A percentile compares a stretch with the other conserved stretches of the same genome.
Evolutionary conservation across 2,113 vertebrate genomes (phyloP).

Genomic region (Stigmatopora nigra): DNA sequence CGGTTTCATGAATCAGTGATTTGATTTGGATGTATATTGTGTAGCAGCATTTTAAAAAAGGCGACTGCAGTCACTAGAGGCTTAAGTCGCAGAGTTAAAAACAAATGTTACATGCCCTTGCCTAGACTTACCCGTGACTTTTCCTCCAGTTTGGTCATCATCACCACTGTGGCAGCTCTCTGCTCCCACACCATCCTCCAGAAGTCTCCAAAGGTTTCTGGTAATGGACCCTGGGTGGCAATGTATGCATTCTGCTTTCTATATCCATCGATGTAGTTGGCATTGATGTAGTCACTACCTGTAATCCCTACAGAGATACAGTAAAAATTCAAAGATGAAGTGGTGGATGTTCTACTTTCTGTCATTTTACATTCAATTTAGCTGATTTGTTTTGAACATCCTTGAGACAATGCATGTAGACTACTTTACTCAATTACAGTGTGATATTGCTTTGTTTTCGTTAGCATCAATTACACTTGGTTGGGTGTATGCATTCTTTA

Average conservation of each 20-base stretch:
- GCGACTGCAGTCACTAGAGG: not conserved
- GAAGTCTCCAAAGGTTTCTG: conserved; percentile 95
- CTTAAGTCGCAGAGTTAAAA: conserved; percentile 3
- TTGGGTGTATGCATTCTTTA: not conserved
- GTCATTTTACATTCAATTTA: not conserved
- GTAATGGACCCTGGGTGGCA: conserved; percentile 90
- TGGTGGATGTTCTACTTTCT: not conserved
- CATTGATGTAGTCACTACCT: conserved; percentile 95
- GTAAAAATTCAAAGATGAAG: not conserved
- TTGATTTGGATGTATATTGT: conserved; percentile 20
- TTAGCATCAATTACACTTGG: not conserved
- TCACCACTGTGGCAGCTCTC: conserved; percentile 90
- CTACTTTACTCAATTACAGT: conserved; percentile 21
- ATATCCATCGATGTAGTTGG: conserved; percentile 98
- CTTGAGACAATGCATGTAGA: conserved; percentile 21
- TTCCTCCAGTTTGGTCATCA: conserved; percentile 98
- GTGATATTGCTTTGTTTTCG: not conserved
- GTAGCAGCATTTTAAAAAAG: not conserved
- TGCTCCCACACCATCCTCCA: conserved; percentile 99
- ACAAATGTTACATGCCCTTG: not conserved
- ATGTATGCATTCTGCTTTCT: conserved; percentile 98
- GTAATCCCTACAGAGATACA: conserved; percentile 75
- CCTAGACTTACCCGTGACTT: conserved; percentile 82
- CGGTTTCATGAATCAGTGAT: conserved; percentile 12
- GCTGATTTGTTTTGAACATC: conserved; percentile 18